phyloP scores from a whole-genome alignment of 2,113 vertebrate genomes.

The Carassius gibelio region DNA sequence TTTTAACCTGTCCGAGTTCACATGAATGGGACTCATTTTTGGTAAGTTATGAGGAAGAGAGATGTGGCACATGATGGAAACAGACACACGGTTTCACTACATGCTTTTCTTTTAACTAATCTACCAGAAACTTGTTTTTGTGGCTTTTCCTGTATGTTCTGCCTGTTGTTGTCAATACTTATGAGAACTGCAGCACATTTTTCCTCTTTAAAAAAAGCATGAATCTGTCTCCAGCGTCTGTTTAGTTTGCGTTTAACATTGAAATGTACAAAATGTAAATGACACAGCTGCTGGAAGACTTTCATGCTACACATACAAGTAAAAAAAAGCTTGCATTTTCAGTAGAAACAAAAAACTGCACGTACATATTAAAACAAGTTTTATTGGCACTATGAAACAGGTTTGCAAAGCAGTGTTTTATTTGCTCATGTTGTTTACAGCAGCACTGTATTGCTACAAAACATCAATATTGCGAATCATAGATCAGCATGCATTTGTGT shows the following conservation, averaged over 20 bases:
- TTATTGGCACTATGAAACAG: conserved; percentile 1
- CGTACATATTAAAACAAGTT: not conserved
- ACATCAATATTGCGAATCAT: not conserved
- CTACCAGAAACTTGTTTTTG: not conserved
- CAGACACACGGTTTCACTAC: not conserved
- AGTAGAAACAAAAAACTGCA: not conserved
- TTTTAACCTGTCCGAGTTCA: not conserved
- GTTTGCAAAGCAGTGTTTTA: not conserved
- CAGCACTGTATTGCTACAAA: conserved; percentile 19
- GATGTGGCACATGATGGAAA: not conserved
- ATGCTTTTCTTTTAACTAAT: not conserved
- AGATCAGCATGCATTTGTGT: not conserved
- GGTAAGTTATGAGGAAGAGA: not conserved
- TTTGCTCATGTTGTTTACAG: not conserved
- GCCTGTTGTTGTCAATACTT: not conserved
- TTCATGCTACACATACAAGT: no score
- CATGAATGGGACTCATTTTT: not conserved
- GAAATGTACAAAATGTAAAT: not conserved
- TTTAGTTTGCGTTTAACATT: not conserved
- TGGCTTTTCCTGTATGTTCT: conserved; percentile 2
- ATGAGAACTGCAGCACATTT: not conserved
- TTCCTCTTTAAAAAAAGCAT: not conserved
- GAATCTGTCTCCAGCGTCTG: not conserved
- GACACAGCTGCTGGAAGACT: not conserved
- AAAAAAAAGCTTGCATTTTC: not conserved